Evolutionary conservation across 2,888 invertebrate species (phyloP).

Genomic region (Acleris emargana): DNA sequence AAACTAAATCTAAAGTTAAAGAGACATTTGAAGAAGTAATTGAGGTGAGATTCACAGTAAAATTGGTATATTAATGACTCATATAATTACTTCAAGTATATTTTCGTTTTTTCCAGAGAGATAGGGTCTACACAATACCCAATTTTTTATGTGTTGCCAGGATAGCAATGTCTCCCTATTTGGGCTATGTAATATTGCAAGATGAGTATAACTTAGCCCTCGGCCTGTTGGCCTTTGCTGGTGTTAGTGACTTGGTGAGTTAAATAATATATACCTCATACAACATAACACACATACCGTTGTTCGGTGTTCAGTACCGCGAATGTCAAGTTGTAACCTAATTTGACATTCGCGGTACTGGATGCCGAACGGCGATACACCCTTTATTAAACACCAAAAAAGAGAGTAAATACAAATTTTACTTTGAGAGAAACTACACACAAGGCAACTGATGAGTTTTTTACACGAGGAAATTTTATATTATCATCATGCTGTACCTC

Average conservation of each 20-base stretch:
- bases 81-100: not conserved
- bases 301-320: too few species aligned
- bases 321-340: too few species aligned
- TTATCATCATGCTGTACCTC: too few species aligned
- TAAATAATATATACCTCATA: not conserved
- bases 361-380: too few species aligned
- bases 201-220: conserved; percentile 92
- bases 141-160: conserved; percentile 94
- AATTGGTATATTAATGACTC: not conserved
- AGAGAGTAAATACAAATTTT: too few species aligned
- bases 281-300: too few species aligned
- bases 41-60: conserved; percentile 75
- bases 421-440: too few species aligned
- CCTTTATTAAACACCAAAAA: too few species aligned
- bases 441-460: too few species aligned
- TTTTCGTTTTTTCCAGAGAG: conserved; percentile 79
- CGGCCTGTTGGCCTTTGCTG: conserved; percentile 92
- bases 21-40: conserved; percentile 90
- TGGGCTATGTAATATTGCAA: conserved; percentile 94
- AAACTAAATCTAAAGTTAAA: conserved; percentile 88
- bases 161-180: conserved; percentile 93
- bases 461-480: too few species aligned
- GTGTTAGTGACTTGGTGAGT: conserved; percentile 94
- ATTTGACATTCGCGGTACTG: too few species aligned
- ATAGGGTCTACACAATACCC: conserved; percentile 97